These are phyloP conservation scores for Unio delphinus DNA, from an alignment of 2,888 invertebrate genomes.

Conservation along the genomic window DNA sequence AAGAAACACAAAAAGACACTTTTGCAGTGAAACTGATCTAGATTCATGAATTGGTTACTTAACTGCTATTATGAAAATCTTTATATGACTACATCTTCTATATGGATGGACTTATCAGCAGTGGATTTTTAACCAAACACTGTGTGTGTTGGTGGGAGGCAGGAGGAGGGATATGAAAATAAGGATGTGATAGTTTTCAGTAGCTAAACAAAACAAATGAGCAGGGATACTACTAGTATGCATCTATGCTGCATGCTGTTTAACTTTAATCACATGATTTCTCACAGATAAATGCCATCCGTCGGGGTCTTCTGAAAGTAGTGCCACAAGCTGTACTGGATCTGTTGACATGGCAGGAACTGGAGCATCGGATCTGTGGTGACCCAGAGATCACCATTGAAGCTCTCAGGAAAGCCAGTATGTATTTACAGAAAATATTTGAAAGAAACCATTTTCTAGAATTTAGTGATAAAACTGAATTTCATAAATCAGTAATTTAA, in stretches of 20 bases:
- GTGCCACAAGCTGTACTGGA: constrained; percentile 68
- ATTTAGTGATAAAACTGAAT: background rate
- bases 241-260: no score
- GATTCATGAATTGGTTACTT: no score
- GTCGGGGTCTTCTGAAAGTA: constrained; percentile 64
- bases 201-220: background rate
- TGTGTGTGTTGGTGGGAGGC: no score
- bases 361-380: constrained; percentile 69
- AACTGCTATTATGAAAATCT: no score
- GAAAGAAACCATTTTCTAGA: background rate
- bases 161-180: background rate
- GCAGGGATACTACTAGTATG: background rate
- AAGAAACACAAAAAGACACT: no score
- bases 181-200: background rate
- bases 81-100: no score
- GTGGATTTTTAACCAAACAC: no score
- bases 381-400: constrained; percentile 68
- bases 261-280: background rate
- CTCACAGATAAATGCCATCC: constrained; percentile 61
- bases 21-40: no score
- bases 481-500: no score
- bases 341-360: constrained; percentile 69
- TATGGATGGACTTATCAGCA: no score
- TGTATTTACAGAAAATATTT: constrained; percentile 14
- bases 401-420: constrained; percentile 63